Evolutionary conservation across 2,113 vertebrate genomes (phyloP), one percentile per base, ranked within the genome.

Genomic region (Epinephelus lanceolatus): DNA sequence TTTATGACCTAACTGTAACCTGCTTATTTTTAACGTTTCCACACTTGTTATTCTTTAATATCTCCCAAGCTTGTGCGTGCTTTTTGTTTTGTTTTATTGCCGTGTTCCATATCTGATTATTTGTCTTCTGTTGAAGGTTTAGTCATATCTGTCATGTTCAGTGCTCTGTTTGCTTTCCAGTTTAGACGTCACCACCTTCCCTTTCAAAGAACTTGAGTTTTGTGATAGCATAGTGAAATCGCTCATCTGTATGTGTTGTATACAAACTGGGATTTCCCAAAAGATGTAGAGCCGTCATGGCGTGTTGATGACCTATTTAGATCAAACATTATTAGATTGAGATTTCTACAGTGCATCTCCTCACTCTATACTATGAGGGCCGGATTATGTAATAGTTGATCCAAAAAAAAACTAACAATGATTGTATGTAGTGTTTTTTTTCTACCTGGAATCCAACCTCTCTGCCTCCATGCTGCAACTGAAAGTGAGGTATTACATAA

Each of bases 21-120:
- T 84, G 78, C 86, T 83, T 67, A 78, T 82, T 71, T 81, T 27
- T 49, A 67, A 75, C 45, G 30, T 18, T 40, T 61, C 79, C 23
- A 8, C 47, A 3, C 79, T 75, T 87, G 82, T 80, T 86, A 21
- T 86, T 80, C 49, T 89, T 84, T 73, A 78, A 74, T 90, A 84
- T 74, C 45, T 51, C 49, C 57, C 52, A 1, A 40, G 27, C 61
- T 76, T 53, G 37, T 19, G 53, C 21, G 1, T 17, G 33, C 45
- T 57, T 79, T 69, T 40, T 57, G 13, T 56, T 72, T 53, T 23
- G 27, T 42, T 49, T 74, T 14, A 23, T 11, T 3, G 30, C 52
- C 52, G 56, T 1, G 13, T 60, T 75, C 49, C 21, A 8, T 33
- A 78, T 79, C 74, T 76, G 79, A 71, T 82, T 82, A 71, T 68